Base-by-base conservation (phyloP, 2,797 vertebrate species). In the Enteromius treurensis region DNA sequence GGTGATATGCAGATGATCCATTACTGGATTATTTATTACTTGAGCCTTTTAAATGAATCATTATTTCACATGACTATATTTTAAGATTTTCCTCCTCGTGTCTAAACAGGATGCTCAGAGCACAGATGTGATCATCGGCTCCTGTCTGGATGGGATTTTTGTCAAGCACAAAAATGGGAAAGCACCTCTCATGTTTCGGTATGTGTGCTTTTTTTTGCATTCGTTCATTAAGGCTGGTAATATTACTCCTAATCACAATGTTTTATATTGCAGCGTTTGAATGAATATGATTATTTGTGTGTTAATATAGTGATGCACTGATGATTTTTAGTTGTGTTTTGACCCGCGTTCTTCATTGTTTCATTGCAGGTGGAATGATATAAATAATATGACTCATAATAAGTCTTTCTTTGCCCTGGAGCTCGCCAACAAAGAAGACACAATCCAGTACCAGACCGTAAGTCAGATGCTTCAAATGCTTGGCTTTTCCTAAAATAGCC, bases 351-450 rank as follows among this genome's bases (percentile, higher is more conserved):
- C 9, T 90, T 91, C 89, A 86, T 84, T 89, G 75, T 85, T 90
- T 90, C 71, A 26, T 26, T 68, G 71, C 90, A 99, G 98, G 95
- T 99, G 98, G 98, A 96, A 97, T 86, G 98, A 99, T 90, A 98
- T 99, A 92, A 97, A 97, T 86, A 98, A 98, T 93, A 98, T 99
- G 98, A 97, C 96, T 91, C 98, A 99, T 92, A 99, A 97, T 92
- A 99, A 97, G 93, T 99, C 97, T 47, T 97, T 97, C 90, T 98
- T 99, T 4, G 95, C 96, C 0, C 91, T 99, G 92, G 98, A 99
- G 92, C 90, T 99, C 83, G 89, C 96, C 84, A 98, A 95, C 93
- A 98, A 98, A 93, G 98, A 99, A 86, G 98, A 99, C 90, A 98
- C 97, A 89, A 95, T 99, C 92, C 98, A 99, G 87, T 99, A 98